Evolutionary conservation across 1,140 invertebrate genomes (phyloP).

Genomic region (Muscidifurax raptorellus): DNA sequence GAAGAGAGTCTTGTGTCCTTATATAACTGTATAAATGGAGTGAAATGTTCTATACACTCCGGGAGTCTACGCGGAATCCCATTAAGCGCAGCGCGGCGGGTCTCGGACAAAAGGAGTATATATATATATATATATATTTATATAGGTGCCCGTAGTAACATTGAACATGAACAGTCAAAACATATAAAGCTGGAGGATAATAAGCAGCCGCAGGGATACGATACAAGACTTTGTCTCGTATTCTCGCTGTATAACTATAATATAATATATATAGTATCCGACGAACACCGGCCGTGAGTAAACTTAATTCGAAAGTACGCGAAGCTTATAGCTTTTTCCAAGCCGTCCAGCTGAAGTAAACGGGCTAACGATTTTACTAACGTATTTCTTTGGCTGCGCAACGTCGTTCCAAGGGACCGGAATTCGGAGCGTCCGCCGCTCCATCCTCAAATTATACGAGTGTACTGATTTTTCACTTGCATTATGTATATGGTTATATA

Average conservation of each 20-base stretch:
- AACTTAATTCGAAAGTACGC: not conserved
- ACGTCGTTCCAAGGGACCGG: not conserved
- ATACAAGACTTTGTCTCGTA: not conserved
- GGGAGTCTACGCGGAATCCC: not conserved
- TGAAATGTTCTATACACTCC: not conserved
- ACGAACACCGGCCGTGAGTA: not conserved
- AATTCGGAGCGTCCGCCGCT: not conserved
- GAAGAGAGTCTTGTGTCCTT: not conserved
- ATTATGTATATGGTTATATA: not conserved
- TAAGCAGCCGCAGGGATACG: not conserved
- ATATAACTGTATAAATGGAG: not conserved
- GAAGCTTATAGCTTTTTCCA: not conserved
- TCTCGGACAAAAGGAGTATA: not conserved
- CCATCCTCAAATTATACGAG: not conserved
- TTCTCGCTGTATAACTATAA: too few species aligned
- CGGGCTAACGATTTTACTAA: conserved; percentile 5
- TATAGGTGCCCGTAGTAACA: not conserved
- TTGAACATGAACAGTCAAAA: not conserved
- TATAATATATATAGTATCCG: not conserved
- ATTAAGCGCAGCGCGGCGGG: not conserved
- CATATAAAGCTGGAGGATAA: not conserved
- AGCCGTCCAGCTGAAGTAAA: not conserved
- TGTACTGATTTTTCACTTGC: not conserved
- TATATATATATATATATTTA: too few species aligned
- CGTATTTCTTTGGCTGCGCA: not conserved